Evolutionary conservation across 2,113 vertebrate genomes (phyloP), one percentile per base, ranked within the genome.

Genomic region (Brachyistius frenatus): DNA sequence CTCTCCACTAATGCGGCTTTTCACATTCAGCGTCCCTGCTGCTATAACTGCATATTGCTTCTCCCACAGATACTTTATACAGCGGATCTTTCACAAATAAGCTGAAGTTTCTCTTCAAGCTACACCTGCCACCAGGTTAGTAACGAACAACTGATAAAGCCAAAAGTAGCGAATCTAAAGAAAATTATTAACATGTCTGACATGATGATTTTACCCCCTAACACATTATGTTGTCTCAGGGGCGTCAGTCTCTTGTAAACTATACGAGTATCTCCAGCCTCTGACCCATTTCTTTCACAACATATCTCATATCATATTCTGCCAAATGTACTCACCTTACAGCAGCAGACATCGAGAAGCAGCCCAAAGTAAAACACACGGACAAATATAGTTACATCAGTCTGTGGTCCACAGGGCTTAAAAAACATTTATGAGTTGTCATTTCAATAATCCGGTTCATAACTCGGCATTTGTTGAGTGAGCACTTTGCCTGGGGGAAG

Each of bases 31-130:
- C 8, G 1, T 66, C 9, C 8, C 1, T 23, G 3, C 44, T 67
- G 50, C 23, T 62, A 1, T 65, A 32, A 81, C 32, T 13, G 58
- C 31, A 16, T 66, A n/a, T 80, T 81, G 53, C 23, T 66, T 86
- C 65, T 74, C 44, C 57, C 16, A 86, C 94, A 99, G 98, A 99
- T 90, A 93, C 92, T 35, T 92, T 99, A 88, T 98, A 96, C 86
- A 94, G 96, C 61, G 96, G 96, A 88, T 97, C 96, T 53, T 98
- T 99, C 93, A 99, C 97, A 84, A 96, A 98, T 74, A 97, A 97
- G 89, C 95, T 99, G 90, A 99, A 98, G 73, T 93, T 99, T 76
- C 96, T 99, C 88, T 99, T 98, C 94, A 99, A 99, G 89, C 89
- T 99, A 77, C 97, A 99, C 84, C 95, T 99, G 78, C 97, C 96